Conservation (phyloP, 2,888 invertebrate species). For the Plutella xylostella region DNA sequence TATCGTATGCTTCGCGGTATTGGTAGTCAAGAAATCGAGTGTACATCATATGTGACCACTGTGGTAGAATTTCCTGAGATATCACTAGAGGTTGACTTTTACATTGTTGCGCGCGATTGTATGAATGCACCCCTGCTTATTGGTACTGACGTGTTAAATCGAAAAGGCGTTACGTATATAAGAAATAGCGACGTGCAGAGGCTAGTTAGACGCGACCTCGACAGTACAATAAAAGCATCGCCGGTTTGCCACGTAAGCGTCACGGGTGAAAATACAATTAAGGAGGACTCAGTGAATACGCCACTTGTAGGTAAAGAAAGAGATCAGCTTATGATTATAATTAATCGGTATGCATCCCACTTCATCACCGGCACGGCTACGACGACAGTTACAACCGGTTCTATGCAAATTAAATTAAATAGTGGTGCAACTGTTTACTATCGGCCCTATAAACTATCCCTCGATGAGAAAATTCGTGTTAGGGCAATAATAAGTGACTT, state of each 20-base stretch:
- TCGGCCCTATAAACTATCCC: no score
- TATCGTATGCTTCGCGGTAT: no score
- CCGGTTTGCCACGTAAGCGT: no score
- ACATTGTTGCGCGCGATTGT: constrained; percentile 14
- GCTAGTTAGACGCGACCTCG: no score
- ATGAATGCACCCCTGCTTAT: constrained; percentile 19
- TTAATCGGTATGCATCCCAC: constrained; percentile 12
- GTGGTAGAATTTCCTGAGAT: constrained; percentile 6
- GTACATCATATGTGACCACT: background rate
- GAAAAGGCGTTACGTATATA: constrained; percentile 18
- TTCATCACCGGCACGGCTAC: constrained; percentile 15
- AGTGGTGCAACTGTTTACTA: constrained; percentile 9
- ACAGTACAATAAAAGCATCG: no score
- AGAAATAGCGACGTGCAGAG: constrained; percentile 13
- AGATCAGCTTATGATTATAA: constrained; percentile 7
- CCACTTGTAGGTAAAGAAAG: constrained; percentile 10
- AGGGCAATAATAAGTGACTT: constrained; percentile 16
- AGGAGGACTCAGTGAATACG: constrained; percentile 13
- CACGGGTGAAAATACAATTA: no score
- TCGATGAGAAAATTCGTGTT: no score
- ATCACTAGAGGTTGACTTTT: constrained; percentile 20
- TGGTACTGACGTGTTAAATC: no score
- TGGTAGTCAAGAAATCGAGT: no score
- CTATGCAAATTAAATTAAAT: constrained; percentile 13
- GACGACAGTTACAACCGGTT: constrained; percentile 18